Percentiles rank a stretch among this genome's conserved stretches.
These are phyloP conservation scores for Actinernus sp. DNA, from an alignment of 92 coral and sea anemone species.

Conservation along the genomic window DNA sequence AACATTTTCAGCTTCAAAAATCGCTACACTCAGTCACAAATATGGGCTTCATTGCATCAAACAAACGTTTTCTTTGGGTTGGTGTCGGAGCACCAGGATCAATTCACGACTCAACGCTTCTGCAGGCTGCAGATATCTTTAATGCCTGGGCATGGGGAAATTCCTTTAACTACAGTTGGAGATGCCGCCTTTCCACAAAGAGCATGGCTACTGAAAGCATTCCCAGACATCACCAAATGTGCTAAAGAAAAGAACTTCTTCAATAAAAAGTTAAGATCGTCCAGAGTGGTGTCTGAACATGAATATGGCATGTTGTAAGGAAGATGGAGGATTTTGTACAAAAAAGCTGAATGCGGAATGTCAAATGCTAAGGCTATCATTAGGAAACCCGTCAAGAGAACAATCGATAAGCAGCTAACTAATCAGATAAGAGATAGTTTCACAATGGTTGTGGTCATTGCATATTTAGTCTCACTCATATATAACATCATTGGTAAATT, in stretches of 20 bases:
- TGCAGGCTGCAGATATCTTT: background rate
- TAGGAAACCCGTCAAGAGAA: no score
- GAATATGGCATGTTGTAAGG: no score
- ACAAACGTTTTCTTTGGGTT: conserved; percentile 55
- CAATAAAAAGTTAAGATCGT: conserved; percentile 33
- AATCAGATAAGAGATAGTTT: no score
- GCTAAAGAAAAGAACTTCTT: conserved; percentile 18
- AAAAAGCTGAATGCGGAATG: no score
- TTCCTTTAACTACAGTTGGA: conserved; percentile 28
- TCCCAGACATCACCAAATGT: conserved; percentile 26
- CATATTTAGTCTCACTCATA: no score
- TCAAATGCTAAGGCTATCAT: no score
- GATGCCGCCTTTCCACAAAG: conserved; percentile 22
- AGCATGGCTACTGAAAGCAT: conserved; percentile 49
- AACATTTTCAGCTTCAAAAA: conserved; percentile 1
- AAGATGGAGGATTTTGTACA: no score
- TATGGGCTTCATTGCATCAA: conserved; percentile 34
- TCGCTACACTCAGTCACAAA: conserved; percentile 23
- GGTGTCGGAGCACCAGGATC: conserved; percentile 36
- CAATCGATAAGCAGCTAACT: no score
- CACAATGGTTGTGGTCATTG: no score
- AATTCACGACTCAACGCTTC: conserved; percentile 31
- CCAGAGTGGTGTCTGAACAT: conserved; percentile 56
- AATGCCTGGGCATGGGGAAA: conserved; percentile 23
- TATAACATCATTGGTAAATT: no score